Percentiles rank a stretch among this genome's conserved stretches.
phyloP scores from a whole-genome alignment of 2,888 invertebrate genomes.

The Cetonia aurata region DNA sequence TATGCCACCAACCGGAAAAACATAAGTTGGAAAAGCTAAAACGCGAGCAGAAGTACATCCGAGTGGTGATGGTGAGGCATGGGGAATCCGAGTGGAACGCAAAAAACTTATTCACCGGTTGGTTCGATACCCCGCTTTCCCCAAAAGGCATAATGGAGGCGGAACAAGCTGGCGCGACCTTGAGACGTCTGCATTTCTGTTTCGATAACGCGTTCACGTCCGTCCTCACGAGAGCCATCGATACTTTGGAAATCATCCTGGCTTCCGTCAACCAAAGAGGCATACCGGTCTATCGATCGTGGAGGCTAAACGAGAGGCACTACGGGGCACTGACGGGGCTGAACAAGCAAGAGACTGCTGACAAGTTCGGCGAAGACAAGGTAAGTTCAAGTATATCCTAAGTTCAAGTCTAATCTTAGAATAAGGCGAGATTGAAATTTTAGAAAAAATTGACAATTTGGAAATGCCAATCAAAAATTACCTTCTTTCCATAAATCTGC shows the following conservation, averaged over 20 bases:
- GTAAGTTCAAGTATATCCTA: neutral
- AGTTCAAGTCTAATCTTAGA: too few relatives aligned
- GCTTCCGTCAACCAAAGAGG: constrained; percentile 74
- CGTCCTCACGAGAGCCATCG: constrained; percentile 81
- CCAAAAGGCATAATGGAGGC: constrained; percentile 75
- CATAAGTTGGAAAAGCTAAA: neutral
- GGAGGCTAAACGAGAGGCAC: constrained; percentile 90
- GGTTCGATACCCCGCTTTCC: constrained; percentile 41
- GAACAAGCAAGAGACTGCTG: constrained; percentile 87
- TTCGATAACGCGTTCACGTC: constrained; percentile 89
- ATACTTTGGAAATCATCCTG: constrained; percentile 78
- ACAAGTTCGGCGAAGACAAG: constrained; percentile 87
- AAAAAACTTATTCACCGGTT: constrained; percentile 44
- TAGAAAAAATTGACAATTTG: too few relatives aligned
- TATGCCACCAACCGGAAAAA: neutral
- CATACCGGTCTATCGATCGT: constrained; percentile 78
- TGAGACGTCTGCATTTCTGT: constrained; percentile 76
- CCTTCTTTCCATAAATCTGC: too few relatives aligned
- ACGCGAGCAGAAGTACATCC: constrained; percentile 8
- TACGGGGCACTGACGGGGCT: constrained; percentile 89
- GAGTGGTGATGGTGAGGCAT: constrained; percentile 45
- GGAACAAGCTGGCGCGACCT: constrained; percentile 77
- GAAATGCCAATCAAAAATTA: too few relatives aligned
- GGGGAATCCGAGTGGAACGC: constrained; percentile 46
- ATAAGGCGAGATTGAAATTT: too few relatives aligned